These are phyloP conservation scores for Echeneis naucrates DNA, from an alignment of 2,797 vertebrate species.

Conservation along the genomic window DNA sequence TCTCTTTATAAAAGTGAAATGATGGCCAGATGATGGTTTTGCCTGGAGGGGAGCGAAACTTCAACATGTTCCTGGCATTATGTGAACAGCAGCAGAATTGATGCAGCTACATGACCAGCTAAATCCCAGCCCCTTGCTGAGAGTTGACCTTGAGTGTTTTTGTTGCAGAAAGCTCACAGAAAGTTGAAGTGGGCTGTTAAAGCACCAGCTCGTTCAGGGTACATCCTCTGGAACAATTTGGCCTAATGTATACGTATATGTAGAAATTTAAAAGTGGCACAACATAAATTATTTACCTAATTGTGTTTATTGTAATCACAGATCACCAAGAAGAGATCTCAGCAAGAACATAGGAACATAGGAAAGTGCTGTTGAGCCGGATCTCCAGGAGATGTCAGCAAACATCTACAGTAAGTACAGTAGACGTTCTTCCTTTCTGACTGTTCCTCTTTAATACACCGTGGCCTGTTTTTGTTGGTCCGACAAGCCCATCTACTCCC, in stretches of 20 bases:
- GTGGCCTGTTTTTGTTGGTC: conserved; percentile 53
- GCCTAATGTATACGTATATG: no score
- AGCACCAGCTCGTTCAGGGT: not conserved
- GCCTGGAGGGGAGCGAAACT: not conserved
- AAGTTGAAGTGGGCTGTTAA: not conserved
- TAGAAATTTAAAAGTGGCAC: not conserved
- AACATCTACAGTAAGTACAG: conserved; percentile 33
- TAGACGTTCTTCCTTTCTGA: not conserved
- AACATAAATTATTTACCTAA: no score
- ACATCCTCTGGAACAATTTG: not conserved
- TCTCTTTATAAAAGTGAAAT: not conserved
- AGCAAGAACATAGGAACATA: not conserved
- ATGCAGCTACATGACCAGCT: not conserved
- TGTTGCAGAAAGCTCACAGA: not conserved
- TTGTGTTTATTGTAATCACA: not conserved
- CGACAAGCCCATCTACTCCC: conserved; percentile 74
- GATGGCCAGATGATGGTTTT: not conserved
- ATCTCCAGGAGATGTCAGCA: conserved; percentile 79
- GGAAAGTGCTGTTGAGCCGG: conserved; percentile 43
- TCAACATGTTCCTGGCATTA: conserved; percentile 9
- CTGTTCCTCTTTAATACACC: conserved; percentile 31
- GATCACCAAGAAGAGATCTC: not conserved
- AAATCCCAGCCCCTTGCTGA: not conserved
- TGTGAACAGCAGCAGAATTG: conserved; percentile 8
- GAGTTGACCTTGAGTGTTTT: conserved; percentile 10